Evolutionary conservation across 2,888 invertebrate genomes (phyloP).

Genomic region (Drosophila buzzatii): DNA sequence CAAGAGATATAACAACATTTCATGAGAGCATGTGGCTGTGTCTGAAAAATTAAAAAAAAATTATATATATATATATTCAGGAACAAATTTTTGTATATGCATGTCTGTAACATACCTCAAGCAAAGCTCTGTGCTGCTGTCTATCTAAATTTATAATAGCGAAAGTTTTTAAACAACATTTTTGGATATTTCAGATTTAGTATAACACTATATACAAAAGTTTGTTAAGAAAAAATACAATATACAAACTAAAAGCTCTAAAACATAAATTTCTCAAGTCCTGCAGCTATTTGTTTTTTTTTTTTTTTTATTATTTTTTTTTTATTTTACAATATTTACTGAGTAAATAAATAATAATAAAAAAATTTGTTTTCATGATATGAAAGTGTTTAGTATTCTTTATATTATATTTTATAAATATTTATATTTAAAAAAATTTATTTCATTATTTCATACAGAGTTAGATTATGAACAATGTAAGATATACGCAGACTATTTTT

Average conservation of each 20-base stretch:
- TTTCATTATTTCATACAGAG: too few relatives aligned
- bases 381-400: neutral
- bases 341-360: neutral
- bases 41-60: neutral
- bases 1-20: neutral
- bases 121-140: neutral
- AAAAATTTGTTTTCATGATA: neutral
- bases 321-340: neutral
- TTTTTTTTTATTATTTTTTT: too few relatives aligned
- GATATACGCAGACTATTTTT: neutral
- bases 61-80: too few relatives aligned
- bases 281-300: neutral
- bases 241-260: too few relatives aligned
- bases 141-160: neutral
- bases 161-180: neutral
- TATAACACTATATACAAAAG: neutral
- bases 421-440: too few relatives aligned
- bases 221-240: neutral
- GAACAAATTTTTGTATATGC: too few relatives aligned
- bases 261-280: neutral
- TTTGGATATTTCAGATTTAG: neutral
- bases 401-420: too few relatives aligned
- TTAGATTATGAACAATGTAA: too few relatives aligned
- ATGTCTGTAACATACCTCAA: neutral
- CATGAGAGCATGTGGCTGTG: neutral